Evolutionary conservation across 1,140 invertebrate genomes (phyloP).

Genomic region (Pseudomyrmex dendroicus): DNA sequence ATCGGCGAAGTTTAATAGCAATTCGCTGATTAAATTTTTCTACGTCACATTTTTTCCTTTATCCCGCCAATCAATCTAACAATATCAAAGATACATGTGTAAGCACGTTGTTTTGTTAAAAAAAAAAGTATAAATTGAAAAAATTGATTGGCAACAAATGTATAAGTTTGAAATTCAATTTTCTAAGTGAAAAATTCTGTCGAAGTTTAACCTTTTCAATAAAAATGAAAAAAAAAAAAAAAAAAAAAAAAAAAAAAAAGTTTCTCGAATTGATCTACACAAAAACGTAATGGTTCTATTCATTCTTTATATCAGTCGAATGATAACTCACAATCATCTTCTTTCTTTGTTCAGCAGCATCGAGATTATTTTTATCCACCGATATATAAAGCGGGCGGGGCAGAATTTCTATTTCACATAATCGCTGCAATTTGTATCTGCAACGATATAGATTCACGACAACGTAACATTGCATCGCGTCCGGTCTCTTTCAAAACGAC

Average conservation of each 20-base stretch:
- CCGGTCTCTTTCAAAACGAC: conserved; percentile 7
- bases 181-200: background rate
- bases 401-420: background rate
- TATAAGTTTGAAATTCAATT: conserved; percentile 5
- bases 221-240: background rate
- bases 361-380: background rate
- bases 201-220: no score
- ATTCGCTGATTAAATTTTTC: conserved; percentile 17
- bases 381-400: background rate
- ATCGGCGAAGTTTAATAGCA: background rate
- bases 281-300: no score
- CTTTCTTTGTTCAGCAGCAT: background rate
- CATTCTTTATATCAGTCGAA: no score
- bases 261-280: background rate
- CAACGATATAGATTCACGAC: conserved; percentile 12
- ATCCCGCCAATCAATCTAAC: background rate
- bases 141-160: background rate
- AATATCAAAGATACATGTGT: background rate
- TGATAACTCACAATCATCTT: no score
- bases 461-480: background rate
- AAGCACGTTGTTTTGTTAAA: no score
- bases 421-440: conserved; percentile 14
- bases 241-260: background rate
- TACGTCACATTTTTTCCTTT: background rate
- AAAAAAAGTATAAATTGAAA: background rate